Conservation (phyloP, 2,888 invertebrate species). For the Torymus aiolomorphi region DNA sequence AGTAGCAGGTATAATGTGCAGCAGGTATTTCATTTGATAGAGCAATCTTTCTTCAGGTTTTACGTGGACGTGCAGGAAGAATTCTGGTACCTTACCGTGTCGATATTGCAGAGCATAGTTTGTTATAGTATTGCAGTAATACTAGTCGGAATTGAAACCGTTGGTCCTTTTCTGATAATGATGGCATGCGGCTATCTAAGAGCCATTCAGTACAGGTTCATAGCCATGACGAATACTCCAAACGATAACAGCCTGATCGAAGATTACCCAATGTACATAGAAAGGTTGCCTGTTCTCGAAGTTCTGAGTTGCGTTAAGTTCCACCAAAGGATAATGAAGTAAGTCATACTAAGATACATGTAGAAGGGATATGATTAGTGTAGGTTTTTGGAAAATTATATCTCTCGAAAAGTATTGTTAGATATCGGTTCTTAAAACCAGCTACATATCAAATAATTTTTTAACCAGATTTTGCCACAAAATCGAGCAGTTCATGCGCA, state of each 20-base stretch:
- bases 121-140: too few species aligned
- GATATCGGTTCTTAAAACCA: not conserved
- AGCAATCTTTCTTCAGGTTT: slow-evolving; percentile 8
- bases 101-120: not conserved
- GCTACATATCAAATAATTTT: not conserved
- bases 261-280: not conserved
- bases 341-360: not conserved
- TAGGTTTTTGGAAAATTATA: too few species aligned
- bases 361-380: not conserved
- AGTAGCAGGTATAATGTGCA: not conserved
- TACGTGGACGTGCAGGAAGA: slow-evolving; percentile 24
- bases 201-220: too few species aligned
- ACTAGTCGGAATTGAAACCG: too few species aligned
- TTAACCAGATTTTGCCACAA: slow-evolving; percentile 2
- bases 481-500: not conserved
- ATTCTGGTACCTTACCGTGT: not conserved
- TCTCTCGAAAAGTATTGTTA: too few species aligned
- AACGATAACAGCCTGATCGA: too few species aligned
- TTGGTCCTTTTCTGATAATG: too few species aligned
- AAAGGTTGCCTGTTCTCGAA: not conserved
- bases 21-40: not conserved
- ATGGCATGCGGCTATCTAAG: too few species aligned
- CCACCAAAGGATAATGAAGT: slow-evolving; percentile 27
- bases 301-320: slow-evolving; percentile 4
- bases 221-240: too few species aligned